Evolutionary conservation across 1,140 invertebrate species (phyloP).

Genomic region (Zaprionus camerounensis): DNA sequence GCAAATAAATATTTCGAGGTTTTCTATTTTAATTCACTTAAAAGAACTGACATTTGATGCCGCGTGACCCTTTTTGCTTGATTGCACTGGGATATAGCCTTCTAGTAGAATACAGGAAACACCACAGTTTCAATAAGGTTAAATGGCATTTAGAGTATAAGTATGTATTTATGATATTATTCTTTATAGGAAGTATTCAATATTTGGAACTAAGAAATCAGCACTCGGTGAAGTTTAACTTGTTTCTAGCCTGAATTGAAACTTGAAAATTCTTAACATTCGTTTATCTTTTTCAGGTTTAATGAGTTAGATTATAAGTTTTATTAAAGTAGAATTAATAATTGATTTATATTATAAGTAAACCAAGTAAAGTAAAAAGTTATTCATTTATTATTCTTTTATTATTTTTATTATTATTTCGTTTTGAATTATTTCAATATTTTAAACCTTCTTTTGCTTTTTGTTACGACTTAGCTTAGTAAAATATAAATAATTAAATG

Average conservation of each 20-base stretch:
- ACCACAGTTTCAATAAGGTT: not conserved
- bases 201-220: no score
- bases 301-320: no score
- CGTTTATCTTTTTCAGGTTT: no score
- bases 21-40: constrained; percentile 15
- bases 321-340: no score
- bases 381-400: no score
- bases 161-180: not conserved
- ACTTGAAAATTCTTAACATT: no score
- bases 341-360: no score
- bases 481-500: not conserved
- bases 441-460: not conserved
- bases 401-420: no score
- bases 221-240: no score
- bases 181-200: no score
- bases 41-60: constrained; percentile 22
- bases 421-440: not conserved
- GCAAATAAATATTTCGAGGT: constrained; percentile 32
- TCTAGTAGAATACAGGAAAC: not conserved
- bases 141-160: not conserved
- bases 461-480: not conserved
- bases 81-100: constrained; percentile 28
- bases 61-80: constrained; percentile 19
- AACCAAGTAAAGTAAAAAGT: no score
- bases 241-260: no score